Conservation (phyloP, 2,113 vertebrate genomes). For the Micronycteris hirsuta region DNA sequence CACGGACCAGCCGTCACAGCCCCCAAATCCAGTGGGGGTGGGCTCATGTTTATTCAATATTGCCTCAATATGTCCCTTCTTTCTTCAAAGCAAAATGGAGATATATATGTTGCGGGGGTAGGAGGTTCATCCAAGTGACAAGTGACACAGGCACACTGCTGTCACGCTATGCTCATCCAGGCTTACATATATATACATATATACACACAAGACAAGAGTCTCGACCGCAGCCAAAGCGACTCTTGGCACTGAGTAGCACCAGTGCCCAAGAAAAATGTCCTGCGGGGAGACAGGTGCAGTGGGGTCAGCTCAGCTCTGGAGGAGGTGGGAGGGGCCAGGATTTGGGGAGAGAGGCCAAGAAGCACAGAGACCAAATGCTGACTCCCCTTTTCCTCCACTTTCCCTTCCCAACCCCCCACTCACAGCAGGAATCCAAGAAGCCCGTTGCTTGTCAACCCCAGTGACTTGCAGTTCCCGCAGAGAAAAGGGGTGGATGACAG, state of each 20-base stretch:
- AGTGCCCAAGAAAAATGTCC: neutral
- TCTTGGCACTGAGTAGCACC: neutral
- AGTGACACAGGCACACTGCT: neutral
- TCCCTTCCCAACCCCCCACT: neutral
- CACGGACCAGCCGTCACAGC: constrained; percentile 68
- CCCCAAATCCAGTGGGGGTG: constrained; percentile 55
- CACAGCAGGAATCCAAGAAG: neutral
- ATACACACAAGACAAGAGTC: neutral
- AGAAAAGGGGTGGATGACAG: neutral
- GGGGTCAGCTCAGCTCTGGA: neutral
- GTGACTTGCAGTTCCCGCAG: neutral
- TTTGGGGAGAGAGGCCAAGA: neutral
- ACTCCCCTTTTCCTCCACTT: neutral
- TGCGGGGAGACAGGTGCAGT: too few species aligned
- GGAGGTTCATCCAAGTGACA: neutral
- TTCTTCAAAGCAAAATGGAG: neutral
- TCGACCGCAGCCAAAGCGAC: neutral
- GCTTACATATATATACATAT: neutral
- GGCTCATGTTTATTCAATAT: neutral
- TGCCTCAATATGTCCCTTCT: neutral
- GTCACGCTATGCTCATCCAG: too few species aligned
- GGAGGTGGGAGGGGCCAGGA: neutral
- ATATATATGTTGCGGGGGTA: too few species aligned
- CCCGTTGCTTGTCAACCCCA: neutral
- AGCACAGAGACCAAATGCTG: neutral